Evolutionary conservation across 2,113 vertebrate species (phyloP).

Genomic region (Columbina picui): DNA sequence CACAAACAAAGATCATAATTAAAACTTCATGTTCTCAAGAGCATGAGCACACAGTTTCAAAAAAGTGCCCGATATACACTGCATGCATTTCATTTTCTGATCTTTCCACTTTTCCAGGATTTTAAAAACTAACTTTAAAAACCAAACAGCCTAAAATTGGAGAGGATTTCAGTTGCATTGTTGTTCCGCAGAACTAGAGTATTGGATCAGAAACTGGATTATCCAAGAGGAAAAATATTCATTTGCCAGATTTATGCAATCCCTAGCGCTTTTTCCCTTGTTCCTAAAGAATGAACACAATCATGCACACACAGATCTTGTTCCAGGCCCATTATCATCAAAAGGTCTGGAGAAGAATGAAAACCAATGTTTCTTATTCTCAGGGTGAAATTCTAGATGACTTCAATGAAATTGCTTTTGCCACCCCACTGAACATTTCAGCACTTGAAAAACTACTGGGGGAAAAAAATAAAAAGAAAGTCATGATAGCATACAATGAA

Average conservation of each 20-base stretch:
- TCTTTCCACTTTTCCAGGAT: not conserved
- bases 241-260: not conserved
- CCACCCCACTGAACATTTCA: not conserved
- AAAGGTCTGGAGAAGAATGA: not conserved
- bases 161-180: not conserved
- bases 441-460: not conserved
- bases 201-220: not conserved
- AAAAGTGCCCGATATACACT: not conserved
- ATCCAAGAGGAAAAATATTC: slow-evolving; percentile 11
- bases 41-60: not conserved
- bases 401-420: not conserved
- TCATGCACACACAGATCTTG: not conserved
- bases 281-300: slow-evolving; percentile 1
- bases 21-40: not conserved
- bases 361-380: not conserved
- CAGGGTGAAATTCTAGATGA: not conserved
- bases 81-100: not conserved
- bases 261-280: not conserved
- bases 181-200: not conserved
- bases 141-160: not conserved
- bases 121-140: slow-evolving; percentile 21
- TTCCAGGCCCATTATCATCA: not conserved
- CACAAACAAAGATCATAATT: not conserved
- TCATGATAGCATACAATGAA: not conserved
- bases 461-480: not conserved